A percentile compares a stretch with the other conserved stretches of the same genome.
These are phyloP conservation scores for Aleiodes sp. DNA, from an alignment of 1,140 invertebrate species.

Conservation along the genomic window DNA sequence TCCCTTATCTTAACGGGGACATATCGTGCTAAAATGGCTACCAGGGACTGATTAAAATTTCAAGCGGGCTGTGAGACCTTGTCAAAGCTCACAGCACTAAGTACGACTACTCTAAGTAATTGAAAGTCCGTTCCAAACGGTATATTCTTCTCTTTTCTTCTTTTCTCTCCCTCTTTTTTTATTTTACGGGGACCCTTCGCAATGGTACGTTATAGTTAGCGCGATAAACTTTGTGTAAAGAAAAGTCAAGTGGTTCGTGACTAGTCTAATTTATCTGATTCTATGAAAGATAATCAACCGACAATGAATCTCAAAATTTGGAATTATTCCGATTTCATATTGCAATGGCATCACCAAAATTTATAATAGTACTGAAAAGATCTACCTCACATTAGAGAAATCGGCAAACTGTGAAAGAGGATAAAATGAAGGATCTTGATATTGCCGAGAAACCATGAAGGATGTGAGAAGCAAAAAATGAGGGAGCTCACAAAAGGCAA, in stretches of 20 bases:
- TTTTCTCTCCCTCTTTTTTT: neutral
- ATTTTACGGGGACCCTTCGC: neutral
- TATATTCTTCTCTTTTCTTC: neutral
- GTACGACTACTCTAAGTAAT: constrained; percentile 49
- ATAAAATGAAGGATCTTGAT: constrained; percentile 7
- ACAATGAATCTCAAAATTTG: too few species aligned
- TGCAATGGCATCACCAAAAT: neutral
- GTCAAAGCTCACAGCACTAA: constrained; percentile 30
- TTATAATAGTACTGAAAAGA: neutral
- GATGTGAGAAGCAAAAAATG: neutral
- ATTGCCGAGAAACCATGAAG: constrained; percentile 5
- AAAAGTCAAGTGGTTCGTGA: too few species aligned
- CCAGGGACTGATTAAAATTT: constrained; percentile 58
- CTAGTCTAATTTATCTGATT: too few species aligned
- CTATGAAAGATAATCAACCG: too few species aligned
- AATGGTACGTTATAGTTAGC: neutral
- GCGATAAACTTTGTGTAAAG: too few species aligned
- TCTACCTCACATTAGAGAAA: neutral
- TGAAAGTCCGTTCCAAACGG: constrained; percentile 38
- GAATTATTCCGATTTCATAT: too few species aligned
- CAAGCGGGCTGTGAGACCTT: constrained; percentile 40
- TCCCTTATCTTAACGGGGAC: constrained; percentile 24
- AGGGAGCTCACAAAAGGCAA: neutral
- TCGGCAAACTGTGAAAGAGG: constrained; percentile 12
- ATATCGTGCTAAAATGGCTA: constrained; percentile 33